A percentile compares a stretch with the other conserved stretches of the same genome.
Evolutionary conservation across 1,140 invertebrate genomes (phyloP).

Genomic region (Achroia grisella): DNA sequence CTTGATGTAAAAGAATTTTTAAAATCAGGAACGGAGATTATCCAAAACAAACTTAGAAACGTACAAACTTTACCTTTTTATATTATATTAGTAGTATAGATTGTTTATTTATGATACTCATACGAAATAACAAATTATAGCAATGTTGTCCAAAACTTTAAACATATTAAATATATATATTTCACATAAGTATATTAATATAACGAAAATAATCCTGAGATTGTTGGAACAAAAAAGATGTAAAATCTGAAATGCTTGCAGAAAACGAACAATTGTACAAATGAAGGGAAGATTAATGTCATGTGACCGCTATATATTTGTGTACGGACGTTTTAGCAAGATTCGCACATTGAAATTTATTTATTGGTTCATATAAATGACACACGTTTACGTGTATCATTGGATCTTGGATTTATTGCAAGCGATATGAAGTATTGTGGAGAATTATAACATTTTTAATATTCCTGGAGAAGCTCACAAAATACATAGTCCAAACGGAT

Average conservation of each 20-base stretch:
- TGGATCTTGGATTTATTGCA: constrained; percentile 24
- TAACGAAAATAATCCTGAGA: not conserved
- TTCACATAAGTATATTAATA: not conserved
- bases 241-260: constrained; percentile 10
- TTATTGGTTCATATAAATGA: constrained; percentile 40
- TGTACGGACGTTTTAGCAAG: constrained; percentile 44
- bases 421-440: constrained; percentile 15
- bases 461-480: no score
- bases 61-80: no score
- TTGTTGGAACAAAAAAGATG: constrained; percentile 5
- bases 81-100: no score
- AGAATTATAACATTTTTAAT: constrained; percentile 9
- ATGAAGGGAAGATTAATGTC: constrained; percentile 42
- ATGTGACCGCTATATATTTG: constrained; percentile 41
- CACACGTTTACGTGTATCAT: constrained; percentile 31
- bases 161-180: no score
- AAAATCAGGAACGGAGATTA: no score
- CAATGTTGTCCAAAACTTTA: no score
- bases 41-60: no score
- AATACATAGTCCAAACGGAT: no score
- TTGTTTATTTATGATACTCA: no score
- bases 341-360: constrained; percentile 46
- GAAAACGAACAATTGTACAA: constrained; percentile 20
- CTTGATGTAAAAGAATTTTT: no score
- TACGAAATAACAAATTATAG: no score